Evolutionary conservation across 2,113 vertebrate species (phyloP).

Genomic region (Notarius lentiginosus): DNA sequence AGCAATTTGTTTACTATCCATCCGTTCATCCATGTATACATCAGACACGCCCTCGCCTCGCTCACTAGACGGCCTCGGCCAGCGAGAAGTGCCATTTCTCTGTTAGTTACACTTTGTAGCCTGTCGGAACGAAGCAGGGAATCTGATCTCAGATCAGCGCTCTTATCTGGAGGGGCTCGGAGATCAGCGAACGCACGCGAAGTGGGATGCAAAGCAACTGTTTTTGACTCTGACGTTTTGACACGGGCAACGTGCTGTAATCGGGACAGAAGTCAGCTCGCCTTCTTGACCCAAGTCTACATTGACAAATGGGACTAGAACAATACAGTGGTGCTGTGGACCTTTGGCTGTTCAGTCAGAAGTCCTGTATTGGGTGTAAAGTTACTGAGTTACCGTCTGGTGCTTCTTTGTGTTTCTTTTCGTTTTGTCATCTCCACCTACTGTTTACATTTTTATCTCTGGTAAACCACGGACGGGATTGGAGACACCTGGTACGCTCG

Average conservation of each 20-base stretch:
- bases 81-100: not conserved
- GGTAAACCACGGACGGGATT: slow-evolving; percentile 52
- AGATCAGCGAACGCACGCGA: slow-evolving; percentile 62
- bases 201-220: slow-evolving; percentile 61
- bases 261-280: slow-evolving; percentile 59
- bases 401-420: slow-evolving; percentile 68
- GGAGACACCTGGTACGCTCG: slow-evolving; percentile 49
- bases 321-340: slow-evolving; percentile 69
- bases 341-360: slow-evolving; percentile 60
- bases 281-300: slow-evolving; percentile 64
- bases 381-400: slow-evolving; percentile 74
- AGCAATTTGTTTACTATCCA: slow-evolving; percentile 43
- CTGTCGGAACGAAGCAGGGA: slow-evolving; percentile 31
- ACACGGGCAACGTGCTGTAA: slow-evolving; percentile 21
- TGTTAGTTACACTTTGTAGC: slow-evolving; percentile 12
- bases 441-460: slow-evolving; percentile 60
- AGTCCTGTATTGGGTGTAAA: slow-evolving; percentile 67
- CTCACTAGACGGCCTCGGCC: not conserved
- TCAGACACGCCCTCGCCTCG: slow-evolving; percentile 10
- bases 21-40: not conserved
- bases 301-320: slow-evolving; percentile 52
- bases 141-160: slow-evolving; percentile 29
- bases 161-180: slow-evolving; percentile 30
- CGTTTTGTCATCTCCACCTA: slow-evolving; percentile 39
- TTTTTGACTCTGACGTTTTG: slow-evolving; percentile 44